phyloP scores from a whole-genome alignment of 1,140 invertebrate genomes.

The Idris sp. region DNA sequence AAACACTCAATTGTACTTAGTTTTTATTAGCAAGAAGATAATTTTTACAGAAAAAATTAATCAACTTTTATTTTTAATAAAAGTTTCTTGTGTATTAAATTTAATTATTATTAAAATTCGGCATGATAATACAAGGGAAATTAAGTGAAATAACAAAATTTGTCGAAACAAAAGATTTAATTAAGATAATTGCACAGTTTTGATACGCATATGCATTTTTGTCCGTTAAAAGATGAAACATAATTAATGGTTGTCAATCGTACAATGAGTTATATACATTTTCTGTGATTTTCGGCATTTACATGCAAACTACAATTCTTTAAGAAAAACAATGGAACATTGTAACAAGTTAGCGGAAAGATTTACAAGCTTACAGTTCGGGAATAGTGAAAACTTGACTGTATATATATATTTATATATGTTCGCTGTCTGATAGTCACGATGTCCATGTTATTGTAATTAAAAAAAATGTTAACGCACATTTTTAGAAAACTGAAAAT shows the following conservation, averaged over 20 bases:
- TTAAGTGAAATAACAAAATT: constrained; percentile 16
- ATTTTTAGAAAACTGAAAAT: not conserved
- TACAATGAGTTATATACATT: constrained; percentile 45
- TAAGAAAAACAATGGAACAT: constrained; percentile 47
- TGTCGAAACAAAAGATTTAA: too few relatives aligned
- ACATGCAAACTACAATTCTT: constrained; percentile 43
- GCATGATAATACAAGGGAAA: too few relatives aligned
- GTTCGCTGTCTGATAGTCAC: constrained; percentile 31
- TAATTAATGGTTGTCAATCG: constrained; percentile 45
- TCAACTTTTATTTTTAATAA: too few relatives aligned
- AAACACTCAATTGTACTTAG: not conserved
- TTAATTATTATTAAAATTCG: too few relatives aligned
- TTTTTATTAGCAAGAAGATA: not conserved
- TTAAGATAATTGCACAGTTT: constrained; percentile 36
- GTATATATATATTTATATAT: not conserved
- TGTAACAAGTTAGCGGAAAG: constrained; percentile 35
- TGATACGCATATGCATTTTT: constrained; percentile 40
- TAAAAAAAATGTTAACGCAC: constrained; percentile 10
- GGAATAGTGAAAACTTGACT: constrained; percentile 51
- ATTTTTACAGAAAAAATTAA: not conserved
- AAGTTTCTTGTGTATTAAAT: not conserved
- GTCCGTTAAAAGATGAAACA: constrained; percentile 5
- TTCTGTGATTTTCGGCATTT: constrained; percentile 51
- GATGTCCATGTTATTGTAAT: constrained; percentile 22
- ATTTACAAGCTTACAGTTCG: constrained; percentile 37